These are phyloP conservation scores for Styela plicata DNA, from an alignment of 23 tunicate genomes.

Conservation along the genomic window DNA sequence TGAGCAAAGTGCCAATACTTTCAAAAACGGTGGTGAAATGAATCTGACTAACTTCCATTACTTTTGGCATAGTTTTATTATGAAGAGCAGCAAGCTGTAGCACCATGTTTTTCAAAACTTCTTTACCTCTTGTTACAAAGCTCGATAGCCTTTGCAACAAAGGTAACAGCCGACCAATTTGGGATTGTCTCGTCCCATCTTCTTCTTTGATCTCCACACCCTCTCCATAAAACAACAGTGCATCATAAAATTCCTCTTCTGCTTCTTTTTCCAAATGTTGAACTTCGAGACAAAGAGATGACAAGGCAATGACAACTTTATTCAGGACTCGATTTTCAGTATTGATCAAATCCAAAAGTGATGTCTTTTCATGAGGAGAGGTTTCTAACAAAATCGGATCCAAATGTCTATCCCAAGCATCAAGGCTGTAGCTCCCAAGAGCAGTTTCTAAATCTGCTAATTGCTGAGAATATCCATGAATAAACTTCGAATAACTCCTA, in stretches of 20 bases:
- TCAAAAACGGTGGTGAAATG: conserved; percentile 69
- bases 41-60: conserved; percentile 60
- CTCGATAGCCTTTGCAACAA: conserved; percentile 60
- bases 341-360: conserved; percentile 55
- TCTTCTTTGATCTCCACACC: conserved; percentile 28
- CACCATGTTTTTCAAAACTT: conserved; percentile 60
- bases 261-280: conserved; percentile 64
- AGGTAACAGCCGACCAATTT: conserved; percentile 71
- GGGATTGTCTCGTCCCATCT: conserved; percentile 53
- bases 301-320: conserved; percentile 77
- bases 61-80: conserved; percentile 86
- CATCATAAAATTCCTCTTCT: conserved; percentile 57
- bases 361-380: conserved; percentile 48
- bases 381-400: conserved; percentile 53
- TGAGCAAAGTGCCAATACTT: conserved; percentile 41
- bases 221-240: conserved; percentile 84
- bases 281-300: conserved; percentile 63
- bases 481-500: conserved; percentile 41
- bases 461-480: conserved; percentile 40
- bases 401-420: conserved; percentile 45
- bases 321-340: conserved; percentile 81
- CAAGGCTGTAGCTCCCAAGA: conserved; percentile 33
- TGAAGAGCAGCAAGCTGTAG: conserved; percentile 84
- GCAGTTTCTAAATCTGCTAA: conserved; percentile 55
- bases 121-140: conserved; percentile 67